These are phyloP conservation scores for Beroe forskalii DNA, from an alignment of 37 sponge, comb jelly and placozoan genomes.

Conservation along the genomic window DNA sequence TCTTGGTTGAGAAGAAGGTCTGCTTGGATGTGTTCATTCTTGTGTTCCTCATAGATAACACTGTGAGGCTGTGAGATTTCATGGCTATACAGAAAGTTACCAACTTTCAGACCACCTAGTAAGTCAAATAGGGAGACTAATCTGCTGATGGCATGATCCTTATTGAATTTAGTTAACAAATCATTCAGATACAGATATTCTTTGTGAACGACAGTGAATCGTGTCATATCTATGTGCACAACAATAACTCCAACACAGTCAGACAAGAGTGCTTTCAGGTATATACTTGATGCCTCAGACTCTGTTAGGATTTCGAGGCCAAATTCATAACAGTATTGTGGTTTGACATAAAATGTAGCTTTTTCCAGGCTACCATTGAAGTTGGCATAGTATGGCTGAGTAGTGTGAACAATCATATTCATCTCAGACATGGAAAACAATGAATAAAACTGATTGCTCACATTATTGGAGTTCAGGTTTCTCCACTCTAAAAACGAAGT, in stretches of 20 bases:
- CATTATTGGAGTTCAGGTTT: constrained; percentile 4
- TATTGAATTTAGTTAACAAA: not conserved
- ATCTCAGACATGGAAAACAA: not conserved
- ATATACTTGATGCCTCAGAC: not conserved
- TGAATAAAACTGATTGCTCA: not conserved
- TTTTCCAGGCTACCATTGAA: not conserved
- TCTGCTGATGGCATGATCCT: not conserved
- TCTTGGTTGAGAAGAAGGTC: constrained; percentile 16
- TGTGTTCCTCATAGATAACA: not conserved
- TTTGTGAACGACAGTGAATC: not conserved
- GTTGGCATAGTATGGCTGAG: not conserved
- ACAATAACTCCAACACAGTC: constrained; percentile 49
- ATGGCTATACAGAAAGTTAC: not conserved
- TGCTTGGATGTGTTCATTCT: constrained; percentile 26
- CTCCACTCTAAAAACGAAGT: constrained; percentile 14
- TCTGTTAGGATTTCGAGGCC: constrained; percentile 3
- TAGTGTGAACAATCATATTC: constrained; percentile 33
- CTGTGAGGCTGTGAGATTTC: not conserved
- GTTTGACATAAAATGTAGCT: constrained; percentile 9
- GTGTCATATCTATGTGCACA: constrained; percentile 2
- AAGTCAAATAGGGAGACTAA: not conserved
- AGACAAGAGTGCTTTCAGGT: not conserved
- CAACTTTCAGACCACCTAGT: not conserved
- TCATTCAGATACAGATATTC: not conserved
- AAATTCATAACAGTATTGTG: constrained; percentile 44